Evolutionary conservation across 1,140 invertebrate species (phyloP).

Genomic region (Mesaphorura yosii): DNA sequence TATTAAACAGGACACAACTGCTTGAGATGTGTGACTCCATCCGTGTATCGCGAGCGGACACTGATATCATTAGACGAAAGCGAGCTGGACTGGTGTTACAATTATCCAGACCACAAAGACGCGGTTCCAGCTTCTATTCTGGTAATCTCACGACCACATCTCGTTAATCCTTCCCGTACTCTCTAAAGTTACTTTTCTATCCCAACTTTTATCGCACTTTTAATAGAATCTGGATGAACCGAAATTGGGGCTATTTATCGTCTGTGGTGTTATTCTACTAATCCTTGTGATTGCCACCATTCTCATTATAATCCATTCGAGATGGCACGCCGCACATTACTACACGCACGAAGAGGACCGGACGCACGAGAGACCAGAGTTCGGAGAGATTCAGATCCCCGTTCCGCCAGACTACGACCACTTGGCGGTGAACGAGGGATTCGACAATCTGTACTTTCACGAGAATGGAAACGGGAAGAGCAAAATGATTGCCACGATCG

Average conservation of each 20-base stretch:
- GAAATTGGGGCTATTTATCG: conserved; percentile 35
- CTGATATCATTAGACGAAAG: conserved; percentile 20
- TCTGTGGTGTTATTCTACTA: conserved; percentile 33
- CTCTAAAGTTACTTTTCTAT: no score
- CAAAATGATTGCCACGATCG: conserved; percentile 27
- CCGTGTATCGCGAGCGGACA: conserved; percentile 15
- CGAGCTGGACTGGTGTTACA: conserved; percentile 24
- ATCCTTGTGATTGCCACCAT: conserved; percentile 35
- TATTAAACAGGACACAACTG: conserved; percentile 22
- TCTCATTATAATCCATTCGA: conserved; percentile 37
- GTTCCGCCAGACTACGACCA: conserved; percentile 23
- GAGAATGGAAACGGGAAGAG: conserved; percentile 10
- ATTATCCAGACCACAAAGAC: no score
- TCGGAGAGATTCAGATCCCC: conserved; percentile 20
- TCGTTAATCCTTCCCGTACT: no score
- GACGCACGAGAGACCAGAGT: conserved; percentile 30
- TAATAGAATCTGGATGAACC: no score
- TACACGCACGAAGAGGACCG: conserved; percentile 59
- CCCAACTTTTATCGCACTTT: no score
- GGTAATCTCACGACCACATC: no score
- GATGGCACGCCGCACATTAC: conserved; percentile 53
- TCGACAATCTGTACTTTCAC: conserved; percentile 21
- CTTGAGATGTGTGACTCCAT: conserved; percentile 23
- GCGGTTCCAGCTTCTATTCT: conserved; percentile 21
- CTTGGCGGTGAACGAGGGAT: conserved; percentile 10